Percentiles rank a stretch among this genome's conserved stretches.
These are phyloP conservation scores for Drepanosiphum platanoidis DNA, from an alignment of 2,888 invertebrate species.

Conservation along the genomic window DNA sequence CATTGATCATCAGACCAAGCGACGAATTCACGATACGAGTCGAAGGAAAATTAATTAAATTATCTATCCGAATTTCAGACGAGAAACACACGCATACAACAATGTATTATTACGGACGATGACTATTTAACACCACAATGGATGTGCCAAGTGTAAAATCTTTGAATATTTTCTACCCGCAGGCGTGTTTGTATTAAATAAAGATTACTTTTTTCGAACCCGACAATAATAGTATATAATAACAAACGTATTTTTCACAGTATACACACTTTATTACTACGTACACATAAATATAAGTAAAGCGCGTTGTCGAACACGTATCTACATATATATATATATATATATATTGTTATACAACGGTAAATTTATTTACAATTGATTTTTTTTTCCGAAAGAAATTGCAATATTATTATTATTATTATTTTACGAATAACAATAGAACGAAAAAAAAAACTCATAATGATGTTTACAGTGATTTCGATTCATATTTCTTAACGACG, in stretches of 20 bases:
- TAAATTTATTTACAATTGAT: neutral
- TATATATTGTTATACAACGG: too few species aligned
- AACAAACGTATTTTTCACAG: neutral
- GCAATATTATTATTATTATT: too few species aligned
- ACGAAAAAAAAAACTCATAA: too few species aligned
- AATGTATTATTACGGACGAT: neutral
- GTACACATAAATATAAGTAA: neutral
- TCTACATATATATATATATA: too few species aligned
- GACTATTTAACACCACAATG: neutral
- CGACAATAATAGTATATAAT: neutral
- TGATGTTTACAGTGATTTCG: too few species aligned
- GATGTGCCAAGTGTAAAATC: neutral
- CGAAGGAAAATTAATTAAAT: neutral
- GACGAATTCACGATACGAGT: neutral
- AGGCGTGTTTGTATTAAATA: neutral
- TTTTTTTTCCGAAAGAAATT: neutral
- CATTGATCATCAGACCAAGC: too few species aligned
- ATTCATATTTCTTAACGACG: too few species aligned
- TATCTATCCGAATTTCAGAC: neutral
- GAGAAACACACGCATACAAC: neutral
- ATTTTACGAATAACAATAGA: neutral
- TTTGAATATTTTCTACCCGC: neutral
- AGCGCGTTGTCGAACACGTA: neutral
- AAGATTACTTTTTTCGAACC: neutral
- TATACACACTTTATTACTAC: too few species aligned